A percentile compares a stretch with the other conserved stretches of the same genome.
These are phyloP conservation scores for Mastomys natalensis DNA, from an alignment of 2,113 vertebrate genomes.

Conservation along the genomic window DNA sequence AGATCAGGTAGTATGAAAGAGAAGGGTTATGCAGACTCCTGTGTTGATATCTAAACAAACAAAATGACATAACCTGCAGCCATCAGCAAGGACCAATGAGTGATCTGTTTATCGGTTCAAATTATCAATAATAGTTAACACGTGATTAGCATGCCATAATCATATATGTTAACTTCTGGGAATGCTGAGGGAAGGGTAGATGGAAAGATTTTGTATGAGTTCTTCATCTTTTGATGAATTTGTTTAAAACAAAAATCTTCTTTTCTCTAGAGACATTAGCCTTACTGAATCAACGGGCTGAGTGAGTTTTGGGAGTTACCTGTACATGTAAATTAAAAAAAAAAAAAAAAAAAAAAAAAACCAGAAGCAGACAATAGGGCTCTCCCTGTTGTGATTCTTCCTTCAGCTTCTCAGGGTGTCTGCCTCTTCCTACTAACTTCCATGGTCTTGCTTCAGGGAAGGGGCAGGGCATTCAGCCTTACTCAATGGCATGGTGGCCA, in stretches of 20 bases:
- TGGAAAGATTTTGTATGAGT: background rate
- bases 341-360: too few relatives aligned
- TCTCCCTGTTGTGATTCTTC: background rate
- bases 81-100: background rate
- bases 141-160: background rate
- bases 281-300: background rate
- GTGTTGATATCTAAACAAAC: background rate
- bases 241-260: background rate
- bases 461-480: background rate
- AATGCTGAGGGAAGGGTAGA: background rate
- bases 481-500: background rate
- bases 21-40: background rate
- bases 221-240: background rate
- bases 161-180: background rate
- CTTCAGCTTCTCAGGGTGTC: background rate
- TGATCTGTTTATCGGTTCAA: background rate
- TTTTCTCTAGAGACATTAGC: background rate
- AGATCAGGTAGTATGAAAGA: background rate
- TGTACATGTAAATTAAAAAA: background rate
- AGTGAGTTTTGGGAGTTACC: background rate
- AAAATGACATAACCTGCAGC: background rate
- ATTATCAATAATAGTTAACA: background rate
- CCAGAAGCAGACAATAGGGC: background rate
- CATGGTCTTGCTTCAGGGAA: background rate
- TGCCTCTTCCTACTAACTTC: background rate